These are phyloP conservation scores for Heliconius hermathena DNA, from an alignment of 1,140 invertebrate species.

Conservation along the genomic window DNA sequence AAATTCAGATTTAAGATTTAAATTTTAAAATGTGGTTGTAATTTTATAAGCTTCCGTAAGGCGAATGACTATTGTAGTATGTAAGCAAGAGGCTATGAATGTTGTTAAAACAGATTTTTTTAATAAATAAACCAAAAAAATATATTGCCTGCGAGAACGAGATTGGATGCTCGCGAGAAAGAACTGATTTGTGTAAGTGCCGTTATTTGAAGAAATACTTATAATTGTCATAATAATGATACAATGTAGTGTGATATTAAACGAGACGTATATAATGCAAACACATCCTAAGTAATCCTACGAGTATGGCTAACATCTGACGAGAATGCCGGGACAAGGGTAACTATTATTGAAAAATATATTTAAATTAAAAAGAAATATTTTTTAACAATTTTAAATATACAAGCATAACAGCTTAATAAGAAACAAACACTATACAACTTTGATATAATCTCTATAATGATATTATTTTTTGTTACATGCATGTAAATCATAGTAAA, in stretches of 20 bases:
- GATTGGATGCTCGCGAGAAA: slow-evolving; percentile 18
- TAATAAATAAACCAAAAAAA: slow-evolving; percentile 40
- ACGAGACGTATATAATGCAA: slow-evolving; percentile 7
- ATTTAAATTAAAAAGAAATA: no score
- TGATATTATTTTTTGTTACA: background rate
- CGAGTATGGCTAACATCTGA: background rate
- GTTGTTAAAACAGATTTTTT: slow-evolving; percentile 48
- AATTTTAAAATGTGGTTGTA: slow-evolving; percentile 37
- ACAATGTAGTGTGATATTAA: slow-evolving; percentile 23
- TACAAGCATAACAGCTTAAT: no score
- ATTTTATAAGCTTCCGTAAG: slow-evolving; percentile 41
- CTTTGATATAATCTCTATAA: background rate
- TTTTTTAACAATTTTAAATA: no score
- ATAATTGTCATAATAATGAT: slow-evolving; percentile 29
- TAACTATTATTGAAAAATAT: background rate
- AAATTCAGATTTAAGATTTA: slow-evolving; percentile 30
- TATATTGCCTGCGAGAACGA: slow-evolving; percentile 30
- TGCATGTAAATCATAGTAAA: background rate
- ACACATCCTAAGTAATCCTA: slow-evolving; percentile 9
- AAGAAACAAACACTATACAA: no score
- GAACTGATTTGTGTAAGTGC: slow-evolving; percentile 34
- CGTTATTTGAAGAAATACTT: slow-evolving; percentile 22
- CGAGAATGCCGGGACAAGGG: slow-evolving; percentile 21
- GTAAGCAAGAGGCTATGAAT: slow-evolving; percentile 66
- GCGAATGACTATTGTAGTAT: slow-evolving; percentile 46